Base-by-base conservation (phyloP, 2,113 vertebrate species). In the Sapayoa aenigma region DNA sequence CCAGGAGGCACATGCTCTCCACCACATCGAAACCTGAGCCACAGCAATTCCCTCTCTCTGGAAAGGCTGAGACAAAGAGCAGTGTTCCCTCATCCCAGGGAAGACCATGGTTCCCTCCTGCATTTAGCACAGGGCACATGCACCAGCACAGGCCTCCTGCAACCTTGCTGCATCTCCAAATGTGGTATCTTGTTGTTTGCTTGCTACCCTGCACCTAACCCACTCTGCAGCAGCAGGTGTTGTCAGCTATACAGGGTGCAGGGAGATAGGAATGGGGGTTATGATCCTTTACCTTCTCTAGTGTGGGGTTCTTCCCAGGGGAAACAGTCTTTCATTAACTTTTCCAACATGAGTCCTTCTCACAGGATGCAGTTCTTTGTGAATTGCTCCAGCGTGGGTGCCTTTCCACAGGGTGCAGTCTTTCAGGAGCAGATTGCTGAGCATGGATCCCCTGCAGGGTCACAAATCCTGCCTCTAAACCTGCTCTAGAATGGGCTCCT, bases 21-120 rank as follows among this genome's bases (percentile, higher is more conserved):
- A 12, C 59, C 0, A 0, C 5, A 1, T 1, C 8, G 84, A 33
- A 91, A 89, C 33, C 33, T 12, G 72, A 79, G 21, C 52, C 55
- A 20, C 47, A 87, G 47, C 21, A 27, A 9, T 44, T 17, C 27
- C 30, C 31, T 92, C 8, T 33, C 68, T 69, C 20, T 3, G 24
- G 22, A 47, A 62, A 55, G 22, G 25, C 58, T 74, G 41, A 27
- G 25, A 52, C 58, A 86, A 60, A 86, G 41, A 76, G 49, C 3
- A 0, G 7, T 63, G 19, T 69, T 60, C 6, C 31, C 41, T 66
- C 76, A 50, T 12, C 17, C 31, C 27, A 20, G 65, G 31, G 25
- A 44, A 28, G 33, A 27, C 10, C 27, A 12, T 5, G 3, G 53
- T 6, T 88, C n/a, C 58, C 58, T 71, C 42, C 33, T 56, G 24